phyloP scores from a whole-genome alignment of 2,113 vertebrate species.

The Mustelus asterias region DNA sequence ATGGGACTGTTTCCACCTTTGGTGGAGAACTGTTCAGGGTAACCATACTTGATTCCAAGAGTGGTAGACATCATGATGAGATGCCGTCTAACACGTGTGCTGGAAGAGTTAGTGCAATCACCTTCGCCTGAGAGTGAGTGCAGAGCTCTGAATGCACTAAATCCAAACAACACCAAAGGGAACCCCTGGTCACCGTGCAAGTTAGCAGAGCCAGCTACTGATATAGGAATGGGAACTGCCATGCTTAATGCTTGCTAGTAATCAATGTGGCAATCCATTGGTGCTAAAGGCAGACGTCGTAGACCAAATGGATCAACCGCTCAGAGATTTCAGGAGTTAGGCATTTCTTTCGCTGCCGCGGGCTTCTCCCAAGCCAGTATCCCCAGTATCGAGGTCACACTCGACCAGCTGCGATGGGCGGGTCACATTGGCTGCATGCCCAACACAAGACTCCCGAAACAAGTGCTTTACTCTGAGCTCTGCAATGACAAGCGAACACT shows the following conservation, averaged over 20 bases:
- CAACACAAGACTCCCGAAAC: too few species aligned
- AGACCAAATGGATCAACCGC: background rate
- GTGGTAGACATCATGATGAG: background rate
- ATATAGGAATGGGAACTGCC: too few species aligned
- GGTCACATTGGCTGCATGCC: too few species aligned
- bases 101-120: background rate
- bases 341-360: background rate
- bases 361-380: too few species aligned
- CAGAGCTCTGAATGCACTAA: background rate
- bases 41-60: background rate
- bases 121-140: background rate
- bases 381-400: too few species aligned
- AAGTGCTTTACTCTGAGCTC: too few species aligned
- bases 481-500: too few species aligned
- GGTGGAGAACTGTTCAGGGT: background rate
- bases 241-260: background rate
- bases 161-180: background rate
- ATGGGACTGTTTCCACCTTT: background rate
- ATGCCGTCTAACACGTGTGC: background rate
- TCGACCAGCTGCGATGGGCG: too few species aligned
- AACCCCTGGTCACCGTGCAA: background rate
- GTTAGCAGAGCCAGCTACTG: background rate
- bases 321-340: background rate
- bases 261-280: background rate
- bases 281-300: background rate